phyloP scores from a whole-genome alignment of 1,140 invertebrate genomes.

The Panagrolaimus sp. region DNA sequence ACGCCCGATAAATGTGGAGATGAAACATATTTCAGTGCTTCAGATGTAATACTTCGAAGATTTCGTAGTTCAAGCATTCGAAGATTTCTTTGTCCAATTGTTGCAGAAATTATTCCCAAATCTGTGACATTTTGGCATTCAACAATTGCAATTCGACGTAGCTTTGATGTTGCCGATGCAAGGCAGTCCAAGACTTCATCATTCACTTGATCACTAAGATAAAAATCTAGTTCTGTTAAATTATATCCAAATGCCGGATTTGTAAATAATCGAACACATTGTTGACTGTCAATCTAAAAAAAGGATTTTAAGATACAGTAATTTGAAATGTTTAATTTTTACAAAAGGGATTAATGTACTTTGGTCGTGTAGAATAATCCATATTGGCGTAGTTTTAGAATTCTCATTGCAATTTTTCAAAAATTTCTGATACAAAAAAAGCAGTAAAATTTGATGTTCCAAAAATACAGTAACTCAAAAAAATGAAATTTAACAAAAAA shows the following conservation, averaged over 20 bases:
- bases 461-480: too few relatives aligned
- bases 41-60: conserved; percentile 40
- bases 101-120: not conserved
- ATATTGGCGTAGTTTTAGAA: too few relatives aligned
- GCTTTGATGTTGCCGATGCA: conserved; percentile 28
- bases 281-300: conserved; percentile 20
- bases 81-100: not conserved
- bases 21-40: conserved; percentile 35
- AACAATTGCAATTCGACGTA: conserved; percentile 46
- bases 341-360: conserved; percentile 2
- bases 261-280: conserved; percentile 35
- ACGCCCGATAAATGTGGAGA: conserved; percentile 41
- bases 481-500: too few relatives aligned
- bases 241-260: conserved; percentile 31
- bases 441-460: too few relatives aligned
- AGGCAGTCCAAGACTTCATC: conserved; percentile 41
- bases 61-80: conserved; percentile 39
- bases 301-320: too few relatives aligned
- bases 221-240: conserved; percentile 42
- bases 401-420: too few relatives aligned
- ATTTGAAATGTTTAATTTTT: too few relatives aligned
- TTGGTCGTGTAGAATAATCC: not conserved
- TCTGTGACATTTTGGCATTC: conserved; percentile 52
- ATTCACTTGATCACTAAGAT: conserved; percentile 51
- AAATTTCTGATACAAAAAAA: too few relatives aligned